These are phyloP conservation scores for Conomelus anceps DNA, from an alignment of 2,888 invertebrate species.

Conservation along the genomic window DNA sequence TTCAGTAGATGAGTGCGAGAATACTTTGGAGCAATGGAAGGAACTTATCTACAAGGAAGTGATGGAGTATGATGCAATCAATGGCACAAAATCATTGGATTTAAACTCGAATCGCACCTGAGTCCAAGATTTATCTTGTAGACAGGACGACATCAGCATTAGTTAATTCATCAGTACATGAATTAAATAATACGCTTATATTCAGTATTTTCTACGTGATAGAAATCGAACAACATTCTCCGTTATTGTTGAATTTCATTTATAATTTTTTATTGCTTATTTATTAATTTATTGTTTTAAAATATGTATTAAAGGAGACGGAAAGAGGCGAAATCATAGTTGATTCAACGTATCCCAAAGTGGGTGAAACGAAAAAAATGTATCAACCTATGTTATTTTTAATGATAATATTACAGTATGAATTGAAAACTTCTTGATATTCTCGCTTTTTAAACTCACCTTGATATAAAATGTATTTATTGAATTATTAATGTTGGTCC, in stretches of 20 bases:
- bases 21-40: conserved; percentile 99
- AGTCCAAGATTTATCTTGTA: background rate
- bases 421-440: no score
- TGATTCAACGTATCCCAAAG: no score
- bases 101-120: background rate
- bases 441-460: no score
- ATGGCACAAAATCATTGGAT: background rate
- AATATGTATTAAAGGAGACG: no score
- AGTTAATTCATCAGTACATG: background rate
- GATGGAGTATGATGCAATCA: conserved; percentile 32
- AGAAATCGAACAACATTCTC: background rate
- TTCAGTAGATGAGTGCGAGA: conserved; percentile 96
- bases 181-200: background rate
- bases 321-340: no score
- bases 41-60: conserved; percentile 96
- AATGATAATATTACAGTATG: background rate
- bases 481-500: no score
- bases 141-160: background rate
- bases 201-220: background rate
- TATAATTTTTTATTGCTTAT: background rate
- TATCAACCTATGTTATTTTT: background rate
- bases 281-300: no score
- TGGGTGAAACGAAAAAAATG: no score
- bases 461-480: no score
- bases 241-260: background rate